phyloP scores from a whole-genome alignment of 2,113 vertebrate genomes.

The Tilapia sparmanii region DNA sequence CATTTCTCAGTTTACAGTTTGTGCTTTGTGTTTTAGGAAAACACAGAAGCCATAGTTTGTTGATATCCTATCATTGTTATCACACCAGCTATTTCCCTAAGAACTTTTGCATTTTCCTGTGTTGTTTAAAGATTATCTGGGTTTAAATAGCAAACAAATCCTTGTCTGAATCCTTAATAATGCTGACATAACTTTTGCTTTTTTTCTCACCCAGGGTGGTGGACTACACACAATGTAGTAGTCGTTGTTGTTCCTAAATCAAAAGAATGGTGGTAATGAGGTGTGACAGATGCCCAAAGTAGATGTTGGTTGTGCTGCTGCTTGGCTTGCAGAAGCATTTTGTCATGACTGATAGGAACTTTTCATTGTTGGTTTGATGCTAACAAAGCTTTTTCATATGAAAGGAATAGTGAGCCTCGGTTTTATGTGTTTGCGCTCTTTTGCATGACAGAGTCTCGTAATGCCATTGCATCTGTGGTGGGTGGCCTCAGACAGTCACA shows the following conservation, averaged over 20 bases:
- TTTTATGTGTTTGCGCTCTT: not conserved
- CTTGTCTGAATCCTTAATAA: not conserved
- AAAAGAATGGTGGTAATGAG: constrained; percentile 53
- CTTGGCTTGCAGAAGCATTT: constrained; percentile 14
- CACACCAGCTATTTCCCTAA: not conserved
- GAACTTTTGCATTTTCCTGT: not conserved
- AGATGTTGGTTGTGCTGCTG: constrained; percentile 24
- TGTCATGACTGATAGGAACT: constrained; percentile 20
- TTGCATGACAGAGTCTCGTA: constrained; percentile 6
- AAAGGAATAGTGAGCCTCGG: not conserved
- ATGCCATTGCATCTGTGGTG: not conserved
- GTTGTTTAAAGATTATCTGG: constrained; percentile 27
- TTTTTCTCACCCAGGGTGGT: constrained; percentile 22
- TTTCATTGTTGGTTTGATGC: constrained; percentile 14
- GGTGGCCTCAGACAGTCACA: not conserved
- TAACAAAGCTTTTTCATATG: not conserved
- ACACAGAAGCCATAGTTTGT: constrained; percentile 29
- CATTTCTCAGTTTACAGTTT: constrained; percentile 21
- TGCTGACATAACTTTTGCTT: constrained; percentile 1
- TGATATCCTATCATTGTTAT: not conserved
- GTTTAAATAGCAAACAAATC: not conserved
- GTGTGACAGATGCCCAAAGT: constrained; percentile 52
- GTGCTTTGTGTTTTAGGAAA: constrained; percentile 34
- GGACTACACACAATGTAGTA: constrained; percentile 21
- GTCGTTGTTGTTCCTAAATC: constrained; percentile 26